These are phyloP conservation scores for Masticophis lateralis DNA, from an alignment of 2,797 vertebrate genomes.

Conservation along the genomic window DNA sequence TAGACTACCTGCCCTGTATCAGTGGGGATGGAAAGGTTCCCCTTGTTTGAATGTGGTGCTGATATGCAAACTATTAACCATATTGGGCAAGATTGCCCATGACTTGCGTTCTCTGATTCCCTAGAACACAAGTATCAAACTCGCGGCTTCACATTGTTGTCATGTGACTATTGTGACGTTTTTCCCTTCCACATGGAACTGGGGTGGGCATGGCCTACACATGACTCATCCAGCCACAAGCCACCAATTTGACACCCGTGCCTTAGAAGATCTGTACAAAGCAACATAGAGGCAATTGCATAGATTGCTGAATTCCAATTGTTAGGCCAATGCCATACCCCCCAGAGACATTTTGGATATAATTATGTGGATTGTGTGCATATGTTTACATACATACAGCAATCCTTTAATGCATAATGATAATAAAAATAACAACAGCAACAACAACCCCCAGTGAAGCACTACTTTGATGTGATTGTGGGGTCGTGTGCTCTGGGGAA, in stretches of 20 bases:
- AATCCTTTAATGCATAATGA: background rate
- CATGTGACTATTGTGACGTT: too few relatives aligned
- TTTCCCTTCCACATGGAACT: too few relatives aligned
- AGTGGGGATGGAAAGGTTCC: background rate
- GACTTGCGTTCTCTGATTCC: background rate
- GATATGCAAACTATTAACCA: background rate
- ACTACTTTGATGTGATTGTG: background rate
- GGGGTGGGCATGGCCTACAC: too few relatives aligned
- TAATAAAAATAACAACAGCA: background rate
- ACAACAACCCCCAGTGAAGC: background rate
- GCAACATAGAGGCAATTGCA: too few relatives aligned
- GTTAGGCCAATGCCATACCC: background rate
- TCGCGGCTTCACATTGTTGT: rapidly evolving
- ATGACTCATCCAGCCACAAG: rapidly evolving
- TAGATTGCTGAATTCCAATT: background rate
- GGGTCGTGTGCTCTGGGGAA: background rate
- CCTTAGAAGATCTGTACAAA: too few relatives aligned
- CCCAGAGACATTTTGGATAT: background rate
- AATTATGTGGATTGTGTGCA: background rate
- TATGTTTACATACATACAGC: background rate
- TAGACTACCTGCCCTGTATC: background rate
- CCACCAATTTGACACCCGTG: too few relatives aligned
- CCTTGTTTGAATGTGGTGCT: background rate
- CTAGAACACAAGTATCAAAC: too few relatives aligned
- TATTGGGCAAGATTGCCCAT: background rate